Base-by-base conservation (phyloP, 1,140 invertebrate genomes). In the Neocloeon triangulifer region DNA sequence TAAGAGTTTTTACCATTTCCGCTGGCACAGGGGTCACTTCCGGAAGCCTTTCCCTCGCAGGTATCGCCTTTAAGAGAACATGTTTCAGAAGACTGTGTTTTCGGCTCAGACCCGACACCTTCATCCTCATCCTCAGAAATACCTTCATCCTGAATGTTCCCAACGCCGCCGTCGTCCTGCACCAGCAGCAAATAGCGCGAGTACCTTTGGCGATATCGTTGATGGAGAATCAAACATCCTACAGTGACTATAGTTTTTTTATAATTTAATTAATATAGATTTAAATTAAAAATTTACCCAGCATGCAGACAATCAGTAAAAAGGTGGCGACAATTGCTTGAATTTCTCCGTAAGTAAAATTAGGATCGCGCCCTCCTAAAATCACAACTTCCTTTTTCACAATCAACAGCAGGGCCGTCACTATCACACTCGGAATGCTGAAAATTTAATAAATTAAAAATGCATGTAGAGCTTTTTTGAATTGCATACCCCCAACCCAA, bases 261-360 rank as follows among this genome's bases (percentile, higher is more conserved):
- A 14, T 32, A 14, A 32, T 35, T 23, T 31, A 19, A 27, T 5
- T 13, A 35, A 15, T 29, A 40, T 36, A 22, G 35, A 23, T 19
- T 16, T 20, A 25, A 4, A 12, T 30, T 19, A 25, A 27, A 37
- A 33, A 49, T 50, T 46, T 52, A 73, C 69, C 63, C 41, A 75
- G 58, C 39, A 76, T 71, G 35, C 64, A 69, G 43, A 73, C 58
- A 27, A 70, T 49, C 14, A 76, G 51, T 18, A 77, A 45, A 27
- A 66, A 58, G 15, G 72, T 61, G 2, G 68, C 56, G n/a, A 69
- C 53, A 5, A 67, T 62, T 1, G 70, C 71, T 58, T 85, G 74
- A 20, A 62, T 52, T 41, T 59, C 58, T 1, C 79, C 78, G 48
- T 79, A 73, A 41, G 79, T 73, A 51, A 82, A 84, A 53, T 74